phyloP scores from a whole-genome alignment of 2,113 vertebrate genomes.

The Rutilus rutilus region DNA sequence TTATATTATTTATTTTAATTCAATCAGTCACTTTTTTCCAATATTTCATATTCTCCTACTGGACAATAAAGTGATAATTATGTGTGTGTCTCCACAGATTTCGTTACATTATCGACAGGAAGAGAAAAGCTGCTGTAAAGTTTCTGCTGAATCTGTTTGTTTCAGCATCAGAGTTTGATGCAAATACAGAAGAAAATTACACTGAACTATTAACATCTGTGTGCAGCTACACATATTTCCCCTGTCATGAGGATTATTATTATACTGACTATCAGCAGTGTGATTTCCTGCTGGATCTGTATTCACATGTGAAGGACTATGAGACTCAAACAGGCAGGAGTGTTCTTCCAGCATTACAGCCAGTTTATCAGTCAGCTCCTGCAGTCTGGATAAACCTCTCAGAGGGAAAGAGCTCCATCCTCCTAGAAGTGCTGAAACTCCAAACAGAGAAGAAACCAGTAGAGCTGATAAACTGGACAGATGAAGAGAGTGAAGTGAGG shows the following conservation, averaged over 20 bases:
- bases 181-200: conserved; percentile 37
- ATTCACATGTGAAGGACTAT: neutral
- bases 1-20: too few species aligned
- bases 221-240: conserved; percentile 54
- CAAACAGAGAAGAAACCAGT: conserved; percentile 34
- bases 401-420: conserved; percentile 43
- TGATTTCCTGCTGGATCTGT: conserved; percentile 33
- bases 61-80: neutral
- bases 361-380: conserved; percentile 32
- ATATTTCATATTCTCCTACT: neutral
- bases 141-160: neutral
- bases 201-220: conserved; percentile 49
- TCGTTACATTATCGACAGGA: fast-evolving
- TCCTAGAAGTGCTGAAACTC: neutral
- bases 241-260: neutral
- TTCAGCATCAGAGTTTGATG: conserved; percentile 35
- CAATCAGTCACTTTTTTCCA: too few species aligned
- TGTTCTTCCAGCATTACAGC: conserved; percentile 1
- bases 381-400: conserved; percentile 43
- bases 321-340: neutral
- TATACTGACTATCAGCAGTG: too few species aligned
- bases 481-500: conserved; percentile 37
- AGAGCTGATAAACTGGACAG: conserved; percentile 28
- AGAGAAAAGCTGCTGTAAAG: neutral
- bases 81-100: neutral